phyloP scores from a whole-genome alignment of 2,797 vertebrate genomes.

The Galagoides demidoff region DNA sequence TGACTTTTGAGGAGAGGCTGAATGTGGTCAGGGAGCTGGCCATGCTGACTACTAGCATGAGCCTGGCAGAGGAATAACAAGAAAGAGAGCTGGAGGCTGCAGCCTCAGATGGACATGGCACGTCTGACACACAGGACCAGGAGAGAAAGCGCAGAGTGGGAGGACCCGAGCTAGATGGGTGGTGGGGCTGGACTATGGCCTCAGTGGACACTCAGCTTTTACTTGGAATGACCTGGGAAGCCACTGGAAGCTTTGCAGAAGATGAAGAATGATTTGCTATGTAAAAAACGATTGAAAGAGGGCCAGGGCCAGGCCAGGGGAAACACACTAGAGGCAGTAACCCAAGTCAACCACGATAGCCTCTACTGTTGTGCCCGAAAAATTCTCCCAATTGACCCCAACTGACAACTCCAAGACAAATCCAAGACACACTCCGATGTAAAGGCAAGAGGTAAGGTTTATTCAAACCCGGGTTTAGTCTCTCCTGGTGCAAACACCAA shows the following conservation, averaged over 20 bases:
- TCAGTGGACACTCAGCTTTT: background rate
- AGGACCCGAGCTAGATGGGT: background rate
- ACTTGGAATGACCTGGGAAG: background rate
- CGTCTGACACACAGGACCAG: background rate
- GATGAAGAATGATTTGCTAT: background rate
- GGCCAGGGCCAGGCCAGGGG: background rate
- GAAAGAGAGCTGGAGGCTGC: background rate
- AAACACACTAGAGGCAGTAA: background rate
- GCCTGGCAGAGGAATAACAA: background rate
- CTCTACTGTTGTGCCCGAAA: too few relatives aligned
- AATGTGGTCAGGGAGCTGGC: background rate
- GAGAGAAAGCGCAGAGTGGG: background rate
- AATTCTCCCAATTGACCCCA: too few relatives aligned
- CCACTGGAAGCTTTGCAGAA: background rate
- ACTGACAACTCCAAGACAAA: too few relatives aligned
- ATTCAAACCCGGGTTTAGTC: too few relatives aligned
- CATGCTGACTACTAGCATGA: background rate
- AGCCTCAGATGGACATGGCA: too few relatives aligned
- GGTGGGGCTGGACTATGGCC: background rate
- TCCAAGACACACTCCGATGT: too few relatives aligned
- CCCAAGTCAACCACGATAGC: background rate
- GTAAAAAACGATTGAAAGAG: background rate
- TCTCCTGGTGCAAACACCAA: too few relatives aligned
- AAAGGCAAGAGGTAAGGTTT: too few relatives aligned
- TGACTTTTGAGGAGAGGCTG: slow-evolving; percentile 21